Evolutionary conservation across 2,797 vertebrate genomes (phyloP).

Genomic region (Denticeps clupeoides): DNA sequence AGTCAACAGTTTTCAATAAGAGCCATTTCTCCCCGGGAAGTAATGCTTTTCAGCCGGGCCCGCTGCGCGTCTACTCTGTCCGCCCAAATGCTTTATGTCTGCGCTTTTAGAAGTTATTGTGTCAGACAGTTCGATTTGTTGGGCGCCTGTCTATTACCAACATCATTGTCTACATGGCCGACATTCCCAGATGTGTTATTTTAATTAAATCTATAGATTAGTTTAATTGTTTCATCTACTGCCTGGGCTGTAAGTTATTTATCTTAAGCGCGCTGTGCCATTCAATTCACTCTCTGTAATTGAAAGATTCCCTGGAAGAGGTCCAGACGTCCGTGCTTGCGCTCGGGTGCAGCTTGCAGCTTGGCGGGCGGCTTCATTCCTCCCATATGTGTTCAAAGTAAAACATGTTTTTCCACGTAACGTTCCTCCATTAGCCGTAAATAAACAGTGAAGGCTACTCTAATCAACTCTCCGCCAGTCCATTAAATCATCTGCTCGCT

Average conservation of each 20-base stretch:
- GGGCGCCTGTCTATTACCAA: conserved; percentile 33
- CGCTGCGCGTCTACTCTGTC: conserved; percentile 28
- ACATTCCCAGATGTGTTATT: conserved; percentile 59
- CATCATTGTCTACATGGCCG: conserved; percentile 30
- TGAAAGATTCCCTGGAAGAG: conserved; percentile 62
- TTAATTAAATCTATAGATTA: conserved; percentile 70
- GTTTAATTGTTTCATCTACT: conserved; percentile 60
- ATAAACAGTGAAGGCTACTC: background rate
- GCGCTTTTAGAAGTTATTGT: conserved; percentile 39
- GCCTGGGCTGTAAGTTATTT: conserved; percentile 52
- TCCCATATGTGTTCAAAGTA: background rate
- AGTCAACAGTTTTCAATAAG: conserved; percentile 19
- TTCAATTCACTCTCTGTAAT: conserved; percentile 63
- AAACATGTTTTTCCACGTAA: background rate
- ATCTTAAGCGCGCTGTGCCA: conserved; percentile 47
- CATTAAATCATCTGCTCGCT: background rate
- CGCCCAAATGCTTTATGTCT: conserved; percentile 29
- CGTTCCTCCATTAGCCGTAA: background rate
- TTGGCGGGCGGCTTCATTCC: conserved; percentile 12
- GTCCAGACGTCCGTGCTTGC: conserved; percentile 57
- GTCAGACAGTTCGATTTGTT: conserved; percentile 32
- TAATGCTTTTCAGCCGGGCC: conserved; percentile 24
- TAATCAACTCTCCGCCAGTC: background rate
- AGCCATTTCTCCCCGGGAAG: conserved; percentile 19
- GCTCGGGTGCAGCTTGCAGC: conserved; percentile 38